These are phyloP conservation scores for Anolis carolinensis DNA, from an alignment of 2,113 vertebrate species.

Conservation along the genomic window DNA sequence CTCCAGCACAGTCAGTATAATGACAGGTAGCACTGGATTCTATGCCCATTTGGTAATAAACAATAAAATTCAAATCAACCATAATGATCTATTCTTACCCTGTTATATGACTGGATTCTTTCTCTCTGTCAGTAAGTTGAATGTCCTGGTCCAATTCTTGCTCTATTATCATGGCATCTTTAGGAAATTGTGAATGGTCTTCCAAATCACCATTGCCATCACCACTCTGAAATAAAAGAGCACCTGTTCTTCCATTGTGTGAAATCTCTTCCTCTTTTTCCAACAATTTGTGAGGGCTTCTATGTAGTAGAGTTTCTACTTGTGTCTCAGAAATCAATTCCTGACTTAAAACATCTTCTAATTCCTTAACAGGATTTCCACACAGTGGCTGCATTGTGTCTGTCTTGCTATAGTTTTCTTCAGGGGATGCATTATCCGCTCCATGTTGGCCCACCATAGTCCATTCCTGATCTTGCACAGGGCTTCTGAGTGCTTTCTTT, in stretches of 20 bases:
- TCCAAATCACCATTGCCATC: constrained; percentile 50
- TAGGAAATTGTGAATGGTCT: constrained; percentile 50
- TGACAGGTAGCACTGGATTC: neutral
- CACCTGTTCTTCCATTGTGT: neutral
- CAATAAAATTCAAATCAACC: constrained; percentile 29
- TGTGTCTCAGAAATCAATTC: constrained; percentile 19
- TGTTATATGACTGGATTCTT: constrained; percentile 40
- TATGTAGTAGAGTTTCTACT: constrained; percentile 37
- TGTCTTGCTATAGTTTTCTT: constrained; percentile 65
- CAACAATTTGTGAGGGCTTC: constrained; percentile 50
- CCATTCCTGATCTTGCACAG: constrained; percentile 72
- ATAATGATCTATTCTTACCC: constrained; percentile 67
- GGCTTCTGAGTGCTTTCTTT: constrained; percentile 71
- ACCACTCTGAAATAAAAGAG: constrained; percentile 34
- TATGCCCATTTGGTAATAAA: neutral
- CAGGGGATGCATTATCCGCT: constrained; percentile 59
- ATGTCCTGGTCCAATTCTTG: constrained; percentile 61
- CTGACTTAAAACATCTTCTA: constrained; percentile 40
- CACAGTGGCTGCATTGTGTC: constrained; percentile 62
- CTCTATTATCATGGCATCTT: constrained; percentile 38
- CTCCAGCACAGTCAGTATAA: neutral
- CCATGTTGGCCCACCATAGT: constrained; percentile 72
- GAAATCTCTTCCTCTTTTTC: neutral
- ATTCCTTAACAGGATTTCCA: constrained; percentile 44
- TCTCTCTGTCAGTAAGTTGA: constrained; percentile 49